Evolutionary conservation across 1,140 invertebrate species (phyloP).

Genomic region (Campoletis sonorensis): DNA sequence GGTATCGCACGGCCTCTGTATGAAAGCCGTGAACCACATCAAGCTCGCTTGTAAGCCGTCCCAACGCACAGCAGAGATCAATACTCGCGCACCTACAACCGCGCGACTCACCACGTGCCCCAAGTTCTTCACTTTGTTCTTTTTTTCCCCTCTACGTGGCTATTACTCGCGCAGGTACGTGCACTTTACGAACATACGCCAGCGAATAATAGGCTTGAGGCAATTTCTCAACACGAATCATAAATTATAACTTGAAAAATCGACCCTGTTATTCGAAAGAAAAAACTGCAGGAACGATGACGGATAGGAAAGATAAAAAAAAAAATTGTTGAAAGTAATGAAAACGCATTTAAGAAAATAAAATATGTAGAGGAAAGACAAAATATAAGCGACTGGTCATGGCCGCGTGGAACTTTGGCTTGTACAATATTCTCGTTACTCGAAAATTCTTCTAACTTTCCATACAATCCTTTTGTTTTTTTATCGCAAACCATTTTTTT

Average conservation of each 20-base stretch:
- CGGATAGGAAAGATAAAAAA: too few species aligned
- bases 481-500: too few species aligned
- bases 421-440: too few species aligned
- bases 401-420: too few species aligned
- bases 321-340: too few species aligned
- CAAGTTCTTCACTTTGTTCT: background rate
- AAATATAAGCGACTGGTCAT: too few species aligned
- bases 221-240: background rate
- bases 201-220: constrained; percentile 8
- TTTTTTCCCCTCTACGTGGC: background rate
- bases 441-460: too few species aligned
- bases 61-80: constrained; percentile 31
- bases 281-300: background rate
- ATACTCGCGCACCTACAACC: constrained; percentile 39
- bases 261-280: background rate
- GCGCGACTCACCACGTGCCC: constrained; percentile 28
- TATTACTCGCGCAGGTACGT: background rate
- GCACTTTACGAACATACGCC: background rate
- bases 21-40: constrained; percentile 28
- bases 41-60: constrained; percentile 11
- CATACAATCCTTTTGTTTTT: too few species aligned
- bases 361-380: too few species aligned
- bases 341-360: too few species aligned
- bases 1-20: background rate
- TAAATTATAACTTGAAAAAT: background rate